Percentiles rank a stretch among this genome's conserved stretches.
These are phyloP conservation scores for Andricus curvator DNA, from an alignment of 2,888 invertebrate species.

Conservation along the genomic window DNA sequence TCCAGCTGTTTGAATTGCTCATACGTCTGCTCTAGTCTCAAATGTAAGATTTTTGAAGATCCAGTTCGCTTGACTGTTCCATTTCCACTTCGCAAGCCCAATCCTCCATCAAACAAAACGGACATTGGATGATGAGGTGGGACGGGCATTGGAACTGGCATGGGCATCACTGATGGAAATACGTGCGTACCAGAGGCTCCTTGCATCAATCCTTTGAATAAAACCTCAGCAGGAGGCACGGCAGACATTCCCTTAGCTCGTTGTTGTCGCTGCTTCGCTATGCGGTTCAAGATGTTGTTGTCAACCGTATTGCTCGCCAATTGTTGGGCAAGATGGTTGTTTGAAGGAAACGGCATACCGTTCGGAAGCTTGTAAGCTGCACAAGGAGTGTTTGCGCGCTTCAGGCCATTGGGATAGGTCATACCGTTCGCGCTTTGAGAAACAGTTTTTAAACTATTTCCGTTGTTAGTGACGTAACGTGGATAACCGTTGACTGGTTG, in stretches of 20 bases:
- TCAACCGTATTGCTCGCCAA: conserved; percentile 62
- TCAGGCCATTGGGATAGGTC: conserved; percentile 65
- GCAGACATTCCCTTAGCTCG: conserved; percentile 58
- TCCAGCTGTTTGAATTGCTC: conserved; percentile 90
- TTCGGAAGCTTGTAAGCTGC: conserved; percentile 67
- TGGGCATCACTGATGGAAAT: conserved; percentile 69
- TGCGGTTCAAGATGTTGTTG: conserved; percentile 69
- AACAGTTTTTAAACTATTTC: conserved; percentile 66
- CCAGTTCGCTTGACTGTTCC: conserved; percentile 78
- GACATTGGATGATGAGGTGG: conserved; percentile 69
- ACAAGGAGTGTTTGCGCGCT: conserved; percentile 62
- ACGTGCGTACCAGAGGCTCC: conserved; percentile 58
- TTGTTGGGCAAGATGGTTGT: conserved; percentile 65
- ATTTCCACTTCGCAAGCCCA: conserved; percentile 66
- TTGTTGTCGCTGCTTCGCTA: conserved; percentile 72
- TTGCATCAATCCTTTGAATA: conserved; percentile 71
- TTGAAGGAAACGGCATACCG: conserved; percentile 64
- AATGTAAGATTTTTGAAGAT: conserved; percentile 84
- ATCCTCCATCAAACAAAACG: conserved; percentile 67
- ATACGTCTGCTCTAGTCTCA: conserved; percentile 87
- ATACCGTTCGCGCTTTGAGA: conserved; percentile 57
- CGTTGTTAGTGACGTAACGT: conserved; percentile 69
- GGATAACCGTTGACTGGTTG: conserved; percentile 68
- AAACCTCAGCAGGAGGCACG: conserved; percentile 68
- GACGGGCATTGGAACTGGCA: conserved; percentile 69